Conservation (phyloP, 92 coral and sea anemone genomes). For the Epizoanthus ramosus region DNA sequence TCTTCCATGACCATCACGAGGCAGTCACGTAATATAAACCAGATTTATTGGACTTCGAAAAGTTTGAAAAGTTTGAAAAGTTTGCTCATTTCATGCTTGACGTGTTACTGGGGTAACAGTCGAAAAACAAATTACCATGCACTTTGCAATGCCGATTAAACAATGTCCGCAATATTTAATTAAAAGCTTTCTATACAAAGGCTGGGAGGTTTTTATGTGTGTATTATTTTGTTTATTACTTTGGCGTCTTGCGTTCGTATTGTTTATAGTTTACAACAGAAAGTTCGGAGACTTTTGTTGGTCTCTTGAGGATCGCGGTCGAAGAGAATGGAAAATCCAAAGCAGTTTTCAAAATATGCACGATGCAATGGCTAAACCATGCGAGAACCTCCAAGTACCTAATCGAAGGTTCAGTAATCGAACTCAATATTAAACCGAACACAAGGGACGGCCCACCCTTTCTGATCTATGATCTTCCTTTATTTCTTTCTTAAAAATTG, state of each 20-base stretch:
- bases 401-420: too few relatives aligned
- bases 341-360: background rate
- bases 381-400: too few relatives aligned
- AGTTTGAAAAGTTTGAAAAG: too few relatives aligned
- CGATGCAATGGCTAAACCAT: too few relatives aligned
- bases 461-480: too few relatives aligned
- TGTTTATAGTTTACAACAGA: background rate
- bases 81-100: too few relatives aligned
- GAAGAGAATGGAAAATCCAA: background rate
- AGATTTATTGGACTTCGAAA: too few relatives aligned
- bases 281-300: background rate
- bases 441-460: too few relatives aligned
- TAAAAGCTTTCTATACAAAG: slow-evolving; percentile 10
- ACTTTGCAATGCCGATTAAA: background rate
- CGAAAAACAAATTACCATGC: background rate
- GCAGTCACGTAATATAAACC: background rate
- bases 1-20: background rate
- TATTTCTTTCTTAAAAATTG: too few relatives aligned
- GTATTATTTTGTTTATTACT: background rate
- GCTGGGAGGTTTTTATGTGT: background rate
- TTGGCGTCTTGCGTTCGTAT: background rate
- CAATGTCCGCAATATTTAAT: slow-evolving; percentile 4
- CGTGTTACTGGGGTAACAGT: slow-evolving; percentile 5
- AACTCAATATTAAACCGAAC: too few relatives aligned
- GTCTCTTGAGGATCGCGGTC: background rate